Conservation (phyloP, 2,888 invertebrate species). For the Drosophila melanocephala region DNA sequence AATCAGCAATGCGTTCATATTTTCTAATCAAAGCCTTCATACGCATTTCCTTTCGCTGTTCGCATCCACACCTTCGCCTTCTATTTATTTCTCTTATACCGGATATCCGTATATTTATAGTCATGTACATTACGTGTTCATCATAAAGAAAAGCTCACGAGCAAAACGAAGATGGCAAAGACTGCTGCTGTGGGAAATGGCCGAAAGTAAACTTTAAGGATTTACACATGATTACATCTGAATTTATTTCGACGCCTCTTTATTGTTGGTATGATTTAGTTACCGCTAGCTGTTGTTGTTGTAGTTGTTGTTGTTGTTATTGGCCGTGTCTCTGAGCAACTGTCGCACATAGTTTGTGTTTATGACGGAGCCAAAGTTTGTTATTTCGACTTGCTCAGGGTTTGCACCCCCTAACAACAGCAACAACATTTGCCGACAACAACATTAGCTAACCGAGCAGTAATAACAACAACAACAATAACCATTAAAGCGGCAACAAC, state of each 20-base stretch:
- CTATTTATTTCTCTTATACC: constrained; percentile 12
- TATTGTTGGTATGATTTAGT: constrained; percentile 40
- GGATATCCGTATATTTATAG: constrained; percentile 51
- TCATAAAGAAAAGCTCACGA: constrained; percentile 18
- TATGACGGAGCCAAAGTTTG: constrained; percentile 43
- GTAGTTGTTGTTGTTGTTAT: constrained; percentile 23
- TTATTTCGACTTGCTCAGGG: constrained; percentile 29
- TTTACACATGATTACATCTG: constrained; percentile 68
- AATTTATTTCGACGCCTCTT: constrained; percentile 44
- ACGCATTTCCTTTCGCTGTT: constrained; percentile 2
- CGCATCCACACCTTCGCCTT: constrained; percentile 1
- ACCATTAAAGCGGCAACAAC: constrained; percentile 41
- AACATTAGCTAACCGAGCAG: constrained; percentile 23
- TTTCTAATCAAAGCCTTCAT: constrained; percentile 37
- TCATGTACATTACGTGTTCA: constrained; percentile 32
- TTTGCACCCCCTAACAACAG: constrained; percentile 12
- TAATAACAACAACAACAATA: constrained; percentile 30
- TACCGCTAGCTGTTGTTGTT: constrained; percentile 24
- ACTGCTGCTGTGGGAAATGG: constrained; percentile 32
- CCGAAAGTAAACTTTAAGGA: constrained; percentile 62
- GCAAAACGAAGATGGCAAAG: constrained; percentile 4
- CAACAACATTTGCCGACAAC: constrained; percentile 13
- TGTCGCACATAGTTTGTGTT: constrained; percentile 51
- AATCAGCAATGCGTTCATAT: constrained; percentile 31
- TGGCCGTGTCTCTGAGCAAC: constrained; percentile 39